Evolutionary conservation across 2,797 vertebrate genomes (phyloP).

Genomic region (Aselliscus stoliczkanus): DNA sequence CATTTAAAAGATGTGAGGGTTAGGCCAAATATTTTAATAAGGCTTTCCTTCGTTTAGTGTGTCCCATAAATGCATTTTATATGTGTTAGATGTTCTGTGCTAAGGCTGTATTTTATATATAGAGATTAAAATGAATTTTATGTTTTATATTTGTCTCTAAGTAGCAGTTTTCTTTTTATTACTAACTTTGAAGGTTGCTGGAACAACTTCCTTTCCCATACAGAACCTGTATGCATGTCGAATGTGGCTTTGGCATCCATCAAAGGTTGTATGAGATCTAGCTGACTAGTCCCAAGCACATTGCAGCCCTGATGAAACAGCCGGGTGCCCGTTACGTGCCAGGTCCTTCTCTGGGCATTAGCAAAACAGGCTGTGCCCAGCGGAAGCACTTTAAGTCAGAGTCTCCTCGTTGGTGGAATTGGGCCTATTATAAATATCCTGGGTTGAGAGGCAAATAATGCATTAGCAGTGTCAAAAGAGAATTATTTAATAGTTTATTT

Average conservation of each 20-base stretch:
- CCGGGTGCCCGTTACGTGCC: neutral
- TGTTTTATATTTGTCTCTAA: constrained; percentile 80
- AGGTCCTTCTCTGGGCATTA: neutral
- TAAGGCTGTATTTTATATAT: constrained; percentile 73
- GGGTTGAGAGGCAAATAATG: neutral
- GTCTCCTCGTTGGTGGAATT: neutral
- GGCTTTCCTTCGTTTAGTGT: constrained; percentile 68
- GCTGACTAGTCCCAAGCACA: neutral
- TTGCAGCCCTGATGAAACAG: neutral
- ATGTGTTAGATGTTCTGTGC: constrained; percentile 67
- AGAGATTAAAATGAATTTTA: constrained; percentile 72
- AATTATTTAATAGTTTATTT: constrained; percentile 28
- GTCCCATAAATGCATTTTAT: constrained; percentile 62
- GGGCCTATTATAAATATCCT: neutral
- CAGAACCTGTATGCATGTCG: constrained; percentile 64
- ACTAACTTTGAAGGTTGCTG: constrained; percentile 77
- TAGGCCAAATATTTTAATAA: constrained; percentile 73
- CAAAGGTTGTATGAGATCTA: neutral
- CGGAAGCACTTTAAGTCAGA: neutral
- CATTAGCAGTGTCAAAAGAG: neutral
- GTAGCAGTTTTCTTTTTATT: constrained; percentile 72
- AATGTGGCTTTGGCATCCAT: constrained; percentile 22
- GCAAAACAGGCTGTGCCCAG: neutral
- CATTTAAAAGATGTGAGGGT: constrained; percentile 64
- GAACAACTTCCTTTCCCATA: constrained; percentile 75